These are phyloP conservation scores for Nomada fabriciana DNA, from an alignment of 2,888 invertebrate genomes.

Conservation along the genomic window DNA sequence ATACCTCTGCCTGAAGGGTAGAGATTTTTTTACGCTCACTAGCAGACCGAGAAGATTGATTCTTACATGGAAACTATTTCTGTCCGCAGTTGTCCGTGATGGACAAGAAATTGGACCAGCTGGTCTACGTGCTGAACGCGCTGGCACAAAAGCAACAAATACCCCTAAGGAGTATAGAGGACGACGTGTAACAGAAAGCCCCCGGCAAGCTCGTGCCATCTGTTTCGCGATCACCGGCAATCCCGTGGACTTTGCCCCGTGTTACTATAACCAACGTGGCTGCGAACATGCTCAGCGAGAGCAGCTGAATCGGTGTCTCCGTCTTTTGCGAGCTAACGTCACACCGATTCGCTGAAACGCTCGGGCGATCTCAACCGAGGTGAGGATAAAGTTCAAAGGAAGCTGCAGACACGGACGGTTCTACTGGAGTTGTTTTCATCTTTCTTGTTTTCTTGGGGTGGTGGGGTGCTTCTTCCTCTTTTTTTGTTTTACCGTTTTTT, in stretches of 20 bases:
- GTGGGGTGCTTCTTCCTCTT: background rate
- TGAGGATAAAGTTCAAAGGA: background rate
- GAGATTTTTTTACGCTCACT: background rate
- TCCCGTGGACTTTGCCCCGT: slow-evolving; percentile 60
- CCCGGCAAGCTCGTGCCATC: slow-evolving; percentile 68
- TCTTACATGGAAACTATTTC: slow-evolving; percentile 38
- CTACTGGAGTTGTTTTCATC: background rate
- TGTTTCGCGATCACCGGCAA: slow-evolving; percentile 48
- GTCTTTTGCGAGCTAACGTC: background rate
- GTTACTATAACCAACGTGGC: slow-evolving; percentile 69
- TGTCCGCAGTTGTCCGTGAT: slow-evolving; percentile 82
- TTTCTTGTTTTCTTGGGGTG: background rate
- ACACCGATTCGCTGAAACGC: background rate
- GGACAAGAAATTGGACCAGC: slow-evolving; percentile 86
- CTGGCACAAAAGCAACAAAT: slow-evolving; percentile 85
- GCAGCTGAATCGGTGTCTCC: slow-evolving; percentile 28
- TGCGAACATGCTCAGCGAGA: slow-evolving; percentile 66
- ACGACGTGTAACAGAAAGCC: slow-evolving; percentile 84
- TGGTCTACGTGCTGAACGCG: slow-evolving; percentile 84
- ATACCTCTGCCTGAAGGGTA: background rate
- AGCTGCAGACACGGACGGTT: background rate
- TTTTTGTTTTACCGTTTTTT: background rate
- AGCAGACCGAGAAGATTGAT: background rate
- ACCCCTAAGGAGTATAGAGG: slow-evolving; percentile 85
- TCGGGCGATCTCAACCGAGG: background rate